Conservation (phyloP, 2,113 vertebrate genomes). For the Sus scrofa region DNA sequence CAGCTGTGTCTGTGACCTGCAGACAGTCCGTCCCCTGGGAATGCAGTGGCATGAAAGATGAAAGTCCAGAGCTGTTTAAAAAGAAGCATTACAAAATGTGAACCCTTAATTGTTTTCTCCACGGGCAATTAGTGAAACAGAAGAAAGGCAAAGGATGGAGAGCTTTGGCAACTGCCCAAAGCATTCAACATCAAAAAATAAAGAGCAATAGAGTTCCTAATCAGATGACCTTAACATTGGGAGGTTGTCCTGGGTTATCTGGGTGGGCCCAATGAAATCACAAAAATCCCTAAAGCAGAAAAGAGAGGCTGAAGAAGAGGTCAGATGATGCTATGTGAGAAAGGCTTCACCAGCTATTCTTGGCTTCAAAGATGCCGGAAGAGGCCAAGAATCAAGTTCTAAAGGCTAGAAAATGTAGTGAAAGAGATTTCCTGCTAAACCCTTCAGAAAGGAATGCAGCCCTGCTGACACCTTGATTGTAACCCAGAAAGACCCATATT, state of each 20-base stretch:
- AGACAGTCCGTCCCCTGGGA: neutral
- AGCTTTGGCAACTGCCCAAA: neutral
- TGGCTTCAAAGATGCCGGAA: neutral
- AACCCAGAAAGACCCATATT: neutral
- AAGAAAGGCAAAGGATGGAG: neutral
- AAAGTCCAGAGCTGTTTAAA: neutral
- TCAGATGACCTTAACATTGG: neutral
- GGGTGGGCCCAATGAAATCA: neutral
- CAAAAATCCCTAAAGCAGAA: neutral
- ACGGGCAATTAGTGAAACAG: neutral
- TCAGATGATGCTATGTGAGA: neutral
- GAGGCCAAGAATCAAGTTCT: neutral
- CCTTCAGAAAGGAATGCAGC: neutral
- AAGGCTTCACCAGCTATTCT: neutral
- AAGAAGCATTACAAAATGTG: neutral
- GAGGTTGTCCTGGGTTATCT: neutral
- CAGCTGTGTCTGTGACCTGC: neutral
- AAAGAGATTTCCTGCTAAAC: neutral
- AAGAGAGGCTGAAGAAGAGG: neutral
- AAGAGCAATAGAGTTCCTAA: neutral
- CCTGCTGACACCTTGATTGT: neutral
- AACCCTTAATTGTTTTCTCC: neutral
- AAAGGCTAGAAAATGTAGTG: neutral
- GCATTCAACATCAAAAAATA: neutral
- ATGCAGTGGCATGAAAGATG: neutral